Evolutionary conservation across 2,888 invertebrate genomes (phyloP), one percentile per base, ranked within the genome.

Genomic region (Xylota segnis): DNA sequence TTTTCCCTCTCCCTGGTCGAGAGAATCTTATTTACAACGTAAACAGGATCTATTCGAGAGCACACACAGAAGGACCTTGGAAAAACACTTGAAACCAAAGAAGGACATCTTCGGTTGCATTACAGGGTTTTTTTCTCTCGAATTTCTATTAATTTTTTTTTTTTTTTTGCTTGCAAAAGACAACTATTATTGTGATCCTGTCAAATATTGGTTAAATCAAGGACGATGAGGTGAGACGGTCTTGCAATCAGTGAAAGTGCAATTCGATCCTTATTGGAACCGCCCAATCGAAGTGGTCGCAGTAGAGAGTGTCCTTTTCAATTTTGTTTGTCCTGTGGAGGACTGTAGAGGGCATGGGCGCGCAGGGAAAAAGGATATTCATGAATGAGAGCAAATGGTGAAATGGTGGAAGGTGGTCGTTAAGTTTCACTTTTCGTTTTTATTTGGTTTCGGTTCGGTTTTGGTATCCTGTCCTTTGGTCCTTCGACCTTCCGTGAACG

Each of bases 211-310:
- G 84, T 86, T 86, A 86, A 81, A 82, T 77, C 82, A 77, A 77
- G 86, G 86, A 77, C 76, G 86, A 71, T 63, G 66, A 86, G 76
- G 76, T 81, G 82, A 82, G 72, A 54, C 32, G 2, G 58, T 75
- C 32, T 47, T 59, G 43, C 59, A 81, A 81, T 71, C 76, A 86
- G 88, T 76, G 88, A 87, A 87, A 78, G 87, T 88, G 90, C 89
- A 91, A 90, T 89, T 83, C 59, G 90, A 90, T 90, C 90, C 82
- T 47, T 72, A 82, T 66, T 82, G 77, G 43, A 82, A 82, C 68
- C 86, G 76, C 86, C 86, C 61, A 66, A 54, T 27, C 18, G 50
- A 86, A 76, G 54, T 84, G 75, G 79, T 40, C 68, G 59, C 34
- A 56, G 45, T 65, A 70, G 29, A 32, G 75, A 86, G 82, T 77